These are phyloP conservation scores for Benthosema pterotum DNA, from an alignment of 2,797 vertebrate genomes.

Conservation along the genomic window DNA sequence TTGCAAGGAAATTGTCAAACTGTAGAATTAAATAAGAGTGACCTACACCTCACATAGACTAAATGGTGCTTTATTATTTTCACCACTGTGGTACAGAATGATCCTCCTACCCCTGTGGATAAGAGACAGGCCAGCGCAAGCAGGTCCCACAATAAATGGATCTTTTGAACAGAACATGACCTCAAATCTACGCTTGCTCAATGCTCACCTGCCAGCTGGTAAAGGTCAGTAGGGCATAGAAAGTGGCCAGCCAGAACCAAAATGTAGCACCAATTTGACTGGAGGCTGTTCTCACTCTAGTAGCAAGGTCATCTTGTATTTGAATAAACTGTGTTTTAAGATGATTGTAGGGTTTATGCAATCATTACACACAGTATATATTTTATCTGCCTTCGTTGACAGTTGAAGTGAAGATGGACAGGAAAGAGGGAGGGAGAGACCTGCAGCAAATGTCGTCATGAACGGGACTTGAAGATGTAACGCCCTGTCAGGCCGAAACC, in stretches of 20 bases:
- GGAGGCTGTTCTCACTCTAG: conserved; percentile 32
- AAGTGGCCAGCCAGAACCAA: background rate
- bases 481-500: too few species aligned
- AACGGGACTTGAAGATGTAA: too few species aligned
- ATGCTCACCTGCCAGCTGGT: background rate
- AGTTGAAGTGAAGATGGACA: too few species aligned
- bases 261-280: conserved; percentile 25
- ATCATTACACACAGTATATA: background rate
- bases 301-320: conserved; percentile 33
- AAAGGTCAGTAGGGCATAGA: background rate
- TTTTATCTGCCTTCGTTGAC: background rate
- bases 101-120: background rate
- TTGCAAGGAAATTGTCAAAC: background rate
- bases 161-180: background rate
- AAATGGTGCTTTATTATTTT: background rate
- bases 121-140: background rate
- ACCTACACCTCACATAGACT: background rate
- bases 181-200: background rate
- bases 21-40: background rate
- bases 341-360: conserved; percentile 23
- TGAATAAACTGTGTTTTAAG: conserved; percentile 32
- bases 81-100: background rate
- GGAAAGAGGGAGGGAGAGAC: too few species aligned
- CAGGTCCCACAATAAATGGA: background rate
- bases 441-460: too few species aligned